These are phyloP conservation scores for Atrichornis clamosus DNA, from an alignment of 2,113 vertebrate genomes.

Conservation along the genomic window DNA sequence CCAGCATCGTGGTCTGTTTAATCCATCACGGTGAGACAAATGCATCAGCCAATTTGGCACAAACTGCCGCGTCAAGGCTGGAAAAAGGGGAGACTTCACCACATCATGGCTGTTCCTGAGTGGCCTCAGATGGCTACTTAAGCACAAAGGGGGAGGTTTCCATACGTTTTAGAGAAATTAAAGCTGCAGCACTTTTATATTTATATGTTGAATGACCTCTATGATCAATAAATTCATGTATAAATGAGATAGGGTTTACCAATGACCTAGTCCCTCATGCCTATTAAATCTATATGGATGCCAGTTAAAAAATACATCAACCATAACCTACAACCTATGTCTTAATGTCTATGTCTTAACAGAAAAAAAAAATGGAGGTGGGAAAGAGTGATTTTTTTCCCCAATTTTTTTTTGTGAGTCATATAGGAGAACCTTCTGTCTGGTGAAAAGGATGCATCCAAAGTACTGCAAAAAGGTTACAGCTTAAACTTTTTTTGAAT, in stretches of 20 bases:
- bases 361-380: background rate
- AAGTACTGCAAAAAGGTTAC: background rate
- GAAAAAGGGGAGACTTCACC: background rate
- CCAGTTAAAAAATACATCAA: background rate
- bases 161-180: background rate
- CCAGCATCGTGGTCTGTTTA: background rate
- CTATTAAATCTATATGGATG: constrained; percentile 23
- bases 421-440: background rate
- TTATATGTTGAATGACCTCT: background rate
- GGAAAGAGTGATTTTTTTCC: background rate
- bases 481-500: background rate
- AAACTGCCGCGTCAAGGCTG: background rate
- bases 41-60: background rate
- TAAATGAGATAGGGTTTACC: constrained; percentile 6
- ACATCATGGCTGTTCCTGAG: background rate
- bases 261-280: background rate
- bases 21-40: background rate
- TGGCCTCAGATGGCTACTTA: constrained; percentile 9
- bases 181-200: background rate
- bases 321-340: background rate
- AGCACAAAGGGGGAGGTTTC: background rate
- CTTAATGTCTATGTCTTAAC: too few species aligned
- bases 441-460: background rate
- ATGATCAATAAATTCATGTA: constrained; percentile 14
- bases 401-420: fast-evolving